Evolutionary conservation across 2,888 invertebrate genomes (phyloP).

Genomic region (Ametastegia equiseti): DNA sequence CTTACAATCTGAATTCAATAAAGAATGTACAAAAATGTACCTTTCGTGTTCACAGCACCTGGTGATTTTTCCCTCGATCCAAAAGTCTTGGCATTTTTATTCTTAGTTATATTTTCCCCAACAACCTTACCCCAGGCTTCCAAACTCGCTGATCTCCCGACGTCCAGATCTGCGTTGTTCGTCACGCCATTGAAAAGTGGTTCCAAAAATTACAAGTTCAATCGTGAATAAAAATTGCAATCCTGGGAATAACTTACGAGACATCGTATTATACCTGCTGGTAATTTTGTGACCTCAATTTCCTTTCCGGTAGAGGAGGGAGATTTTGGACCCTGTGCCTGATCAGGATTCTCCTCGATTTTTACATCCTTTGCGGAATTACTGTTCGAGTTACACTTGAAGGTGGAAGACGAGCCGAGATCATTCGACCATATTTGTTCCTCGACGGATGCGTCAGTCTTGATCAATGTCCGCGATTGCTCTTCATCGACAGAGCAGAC

Average conservation of each 20-base stretch:
- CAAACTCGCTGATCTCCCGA: slow-evolving; percentile 54
- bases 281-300: neutral
- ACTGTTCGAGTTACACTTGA: neutral
- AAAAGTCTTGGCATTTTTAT: neutral
- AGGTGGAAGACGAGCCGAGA: neutral
- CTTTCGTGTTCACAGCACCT: neutral
- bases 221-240: too few species aligned
- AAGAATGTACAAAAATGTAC: neutral
- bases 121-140: slow-evolving; percentile 59
- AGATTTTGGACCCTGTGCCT: neutral
- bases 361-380: neutral
- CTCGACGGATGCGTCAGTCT: neutral
- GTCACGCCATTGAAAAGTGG: neutral
- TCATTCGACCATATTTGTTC: neutral
- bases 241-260: too few species aligned
- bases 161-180: neutral
- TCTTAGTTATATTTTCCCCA: neutral
- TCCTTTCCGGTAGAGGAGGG: neutral
- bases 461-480: neutral
- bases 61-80: neutral
- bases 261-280: neutral
- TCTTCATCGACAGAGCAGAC: neutral
- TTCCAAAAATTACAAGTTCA: too few species aligned
- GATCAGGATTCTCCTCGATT: neutral
- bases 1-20: neutral